A percentile compares a stretch with the other conserved stretches of the same genome.
These are phyloP conservation scores for Pyrocoelia pectoralis DNA, from an alignment of 2,888 invertebrate species.

Conservation along the genomic window DNA sequence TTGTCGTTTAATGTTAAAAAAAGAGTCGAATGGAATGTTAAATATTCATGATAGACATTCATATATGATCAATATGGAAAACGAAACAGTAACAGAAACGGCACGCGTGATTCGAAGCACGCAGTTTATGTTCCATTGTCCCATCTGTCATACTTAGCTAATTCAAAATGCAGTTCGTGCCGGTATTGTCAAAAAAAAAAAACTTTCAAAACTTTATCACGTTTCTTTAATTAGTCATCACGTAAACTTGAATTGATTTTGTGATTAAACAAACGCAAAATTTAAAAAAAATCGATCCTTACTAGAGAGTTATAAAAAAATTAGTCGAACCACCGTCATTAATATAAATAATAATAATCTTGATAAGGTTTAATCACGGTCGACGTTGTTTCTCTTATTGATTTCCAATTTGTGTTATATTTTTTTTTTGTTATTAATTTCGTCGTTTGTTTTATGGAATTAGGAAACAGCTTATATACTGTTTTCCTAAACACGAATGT, in stretches of 20 bases:
- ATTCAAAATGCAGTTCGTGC: slow-evolving; percentile 53
- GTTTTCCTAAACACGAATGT: slow-evolving; percentile 1
- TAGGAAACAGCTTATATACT: neutral
- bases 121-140: slow-evolving; percentile 56
- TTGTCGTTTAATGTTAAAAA: slow-evolving; percentile 8
- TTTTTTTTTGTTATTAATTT: neutral
- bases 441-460: neutral
- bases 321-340: neutral
- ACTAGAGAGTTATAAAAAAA: neutral
- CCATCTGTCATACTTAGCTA: slow-evolving; percentile 53
- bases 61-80: slow-evolving; percentile 43
- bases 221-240: slow-evolving; percentile 54
- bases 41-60: slow-evolving; percentile 35
- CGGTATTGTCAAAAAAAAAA: slow-evolving; percentile 45
- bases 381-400: neutral
- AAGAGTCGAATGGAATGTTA: slow-evolving; percentile 29
- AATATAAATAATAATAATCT: neutral
- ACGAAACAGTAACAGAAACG: slow-evolving; percentile 36
- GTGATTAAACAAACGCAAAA: slow-evolving; percentile 47
- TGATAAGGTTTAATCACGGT: neutral
- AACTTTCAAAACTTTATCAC: slow-evolving; percentile 47
- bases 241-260: slow-evolving; percentile 46
- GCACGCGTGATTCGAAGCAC: slow-evolving; percentile 51
- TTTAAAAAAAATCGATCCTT: neutral
- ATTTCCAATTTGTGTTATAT: neutral